phyloP scores from a whole-genome alignment of 2,888 invertebrate genomes.

The Euplagia quadripunctaria region DNA sequence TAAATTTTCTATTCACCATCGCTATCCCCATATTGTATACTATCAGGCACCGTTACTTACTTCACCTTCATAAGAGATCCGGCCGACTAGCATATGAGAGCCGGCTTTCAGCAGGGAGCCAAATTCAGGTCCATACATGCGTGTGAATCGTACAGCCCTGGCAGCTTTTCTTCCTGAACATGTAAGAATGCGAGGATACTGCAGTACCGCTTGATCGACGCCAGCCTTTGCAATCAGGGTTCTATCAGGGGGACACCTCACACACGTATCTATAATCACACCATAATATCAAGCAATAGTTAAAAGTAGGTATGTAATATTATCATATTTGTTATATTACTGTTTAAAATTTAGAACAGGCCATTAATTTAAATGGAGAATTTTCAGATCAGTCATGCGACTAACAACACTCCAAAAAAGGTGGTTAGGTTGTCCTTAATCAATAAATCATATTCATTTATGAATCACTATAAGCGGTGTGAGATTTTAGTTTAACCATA shows the following conservation, averaged over 20 bases:
- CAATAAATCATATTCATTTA: not conserved
- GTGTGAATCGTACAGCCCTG: constrained; percentile 63
- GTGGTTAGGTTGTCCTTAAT: not conserved
- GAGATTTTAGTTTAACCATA: not conserved
- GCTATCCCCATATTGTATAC: not conserved
- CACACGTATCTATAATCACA: constrained; percentile 58
- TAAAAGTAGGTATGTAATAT: not conserved
- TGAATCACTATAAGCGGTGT: not conserved
- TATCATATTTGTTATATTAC: not conserved
- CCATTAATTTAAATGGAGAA: not conserved
- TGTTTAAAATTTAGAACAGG: not conserved
- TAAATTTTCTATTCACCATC: not conserved
- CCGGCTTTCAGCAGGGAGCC: constrained; percentile 76
- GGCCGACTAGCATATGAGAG: constrained; percentile 74
- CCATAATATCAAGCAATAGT: not conserved
- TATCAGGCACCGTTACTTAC: constrained; percentile 55
- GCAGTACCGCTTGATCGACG: constrained; percentile 68
- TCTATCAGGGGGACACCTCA: constrained; percentile 80
- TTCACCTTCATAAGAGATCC: constrained; percentile 66
- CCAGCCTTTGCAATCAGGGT: constrained; percentile 76
- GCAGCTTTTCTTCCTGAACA: constrained; percentile 71
- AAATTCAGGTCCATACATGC: constrained; percentile 78
- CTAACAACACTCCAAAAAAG: not conserved
- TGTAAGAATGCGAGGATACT: constrained; percentile 66
- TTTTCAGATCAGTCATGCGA: not conserved